Evolutionary conservation across 2,888 invertebrate species (phyloP).

Genomic region (Perithous albicinctus): DNA sequence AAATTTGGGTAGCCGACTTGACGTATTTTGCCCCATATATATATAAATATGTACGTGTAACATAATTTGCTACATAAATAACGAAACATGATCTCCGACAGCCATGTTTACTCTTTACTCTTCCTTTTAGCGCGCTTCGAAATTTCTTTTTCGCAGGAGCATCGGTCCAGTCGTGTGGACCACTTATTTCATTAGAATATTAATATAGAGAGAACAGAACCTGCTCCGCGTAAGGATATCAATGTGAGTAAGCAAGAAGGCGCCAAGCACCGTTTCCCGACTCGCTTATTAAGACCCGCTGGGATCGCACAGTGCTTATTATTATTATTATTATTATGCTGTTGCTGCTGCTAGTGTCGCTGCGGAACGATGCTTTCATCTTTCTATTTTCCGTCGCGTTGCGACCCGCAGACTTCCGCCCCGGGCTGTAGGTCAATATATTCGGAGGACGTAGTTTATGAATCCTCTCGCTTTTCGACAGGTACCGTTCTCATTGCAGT

Average conservation of each 20-base stretch:
- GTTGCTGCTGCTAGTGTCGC: too few relatives aligned
- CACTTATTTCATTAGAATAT: neutral
- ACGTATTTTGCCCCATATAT: too few relatives aligned
- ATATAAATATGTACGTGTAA: neutral
- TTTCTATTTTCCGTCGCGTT: constrained; percentile 29
- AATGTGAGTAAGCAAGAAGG: neutral
- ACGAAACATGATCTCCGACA: neutral
- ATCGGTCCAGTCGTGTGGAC: neutral
- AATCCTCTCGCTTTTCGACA: constrained; percentile 70
- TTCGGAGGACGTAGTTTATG: constrained; percentile 48
- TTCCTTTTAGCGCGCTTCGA: neutral
- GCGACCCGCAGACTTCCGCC: constrained; percentile 42
- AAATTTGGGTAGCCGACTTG: too few relatives aligned
- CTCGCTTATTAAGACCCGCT: constrained; percentile 36
- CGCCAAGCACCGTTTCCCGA: constrained; percentile 59
- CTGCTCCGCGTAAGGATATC: neutral
- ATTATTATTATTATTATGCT: neutral
- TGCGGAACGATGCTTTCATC: constrained; percentile 42
- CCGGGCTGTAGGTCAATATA: constrained; percentile 74
- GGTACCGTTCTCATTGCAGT: constrained; percentile 68
- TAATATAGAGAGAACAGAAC: neutral
- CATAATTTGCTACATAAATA: constrained; percentile 9
- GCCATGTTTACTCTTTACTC: constrained; percentile 9
- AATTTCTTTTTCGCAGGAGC: neutral
- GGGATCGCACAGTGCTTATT: neutral